Evolutionary conservation across 2,888 invertebrate species (phyloP), one percentile per base, ranked within the genome.

Genomic region (Timandra comae): DNA sequence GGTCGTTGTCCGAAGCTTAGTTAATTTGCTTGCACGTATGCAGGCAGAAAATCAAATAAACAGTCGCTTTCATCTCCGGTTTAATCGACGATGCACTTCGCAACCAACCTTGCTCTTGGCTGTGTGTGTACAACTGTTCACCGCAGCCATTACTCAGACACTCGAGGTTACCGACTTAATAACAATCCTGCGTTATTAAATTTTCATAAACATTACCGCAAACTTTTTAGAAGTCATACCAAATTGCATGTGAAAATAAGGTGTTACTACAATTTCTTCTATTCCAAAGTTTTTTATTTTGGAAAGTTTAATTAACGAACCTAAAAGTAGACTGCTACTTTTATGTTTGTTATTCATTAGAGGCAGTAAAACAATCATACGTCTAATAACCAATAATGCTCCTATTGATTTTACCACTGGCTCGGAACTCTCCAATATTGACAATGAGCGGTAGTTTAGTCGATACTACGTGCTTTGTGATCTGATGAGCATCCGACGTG

Each of bases 371-470:
- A 71, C 63, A 69, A 72, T 75, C 66, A 68, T 72, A 63, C 63
- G 63, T 69, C 60, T 70, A 69, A 75, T 75, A 73, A 65, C 63
- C 61, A 64, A 73, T 79, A 79, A 77, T 74, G 65, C 63, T 51
- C 70, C 58, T 80, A 80, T 79, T 79, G 81, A 79, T 81, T 79
- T 71, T 75, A 65, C 68, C 70, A 71, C 64, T 71, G 72, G 73
- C 69, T 74, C 61, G 62, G 69, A 73, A 64, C 68, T 65, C 77
- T 74, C 70, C 72, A 76, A 79, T 84, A 82, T 82, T 81, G 81
- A 82, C 82, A 81, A 81, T 81, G 77, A 81, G 80, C 77, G 78
- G 81, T 79, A 81, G 82, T 82, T 84, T 81, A 80, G 84, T 76
- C 63, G 77, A 68, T 62, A 60, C 62, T 76, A 84, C 84, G 82